A percentile compares a stretch with the other conserved stretches of the same genome.
These are phyloP conservation scores for Coregonus ussuriensis DNA, from an alignment of 2,797 vertebrate genomes.

Conservation along the genomic window DNA sequence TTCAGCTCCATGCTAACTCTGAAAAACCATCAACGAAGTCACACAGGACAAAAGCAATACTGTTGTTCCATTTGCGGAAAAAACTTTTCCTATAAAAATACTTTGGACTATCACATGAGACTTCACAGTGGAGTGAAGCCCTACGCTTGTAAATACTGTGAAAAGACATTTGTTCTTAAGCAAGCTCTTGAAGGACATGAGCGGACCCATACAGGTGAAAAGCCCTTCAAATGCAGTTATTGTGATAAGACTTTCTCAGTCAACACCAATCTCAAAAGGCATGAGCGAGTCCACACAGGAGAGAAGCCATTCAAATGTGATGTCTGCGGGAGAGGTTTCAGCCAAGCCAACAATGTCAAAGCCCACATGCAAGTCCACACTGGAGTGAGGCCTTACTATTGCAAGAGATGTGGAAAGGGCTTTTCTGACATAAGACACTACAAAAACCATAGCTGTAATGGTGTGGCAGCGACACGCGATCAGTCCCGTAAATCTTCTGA, in stretches of 20 bases:
- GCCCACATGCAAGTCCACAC: background rate
- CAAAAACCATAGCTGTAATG: background rate
- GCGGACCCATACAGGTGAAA: background rate
- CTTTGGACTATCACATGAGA: conserved; percentile 67
- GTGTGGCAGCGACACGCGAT: background rate
- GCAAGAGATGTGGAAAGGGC: background rate
- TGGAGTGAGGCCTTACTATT: background rate
- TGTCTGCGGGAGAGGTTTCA: background rate
- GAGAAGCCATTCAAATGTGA: background rate
- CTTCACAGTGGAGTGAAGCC: conserved; percentile 70
- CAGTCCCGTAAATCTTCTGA: background rate
- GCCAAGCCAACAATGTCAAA: background rate
- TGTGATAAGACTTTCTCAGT: background rate
- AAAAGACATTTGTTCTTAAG: background rate
- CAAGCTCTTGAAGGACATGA: background rate
- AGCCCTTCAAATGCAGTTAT: background rate
- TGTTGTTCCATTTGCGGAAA: background rate
- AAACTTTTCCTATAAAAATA: conserved; percentile 71
- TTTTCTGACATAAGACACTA: conserved; percentile 1
- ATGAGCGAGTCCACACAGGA: conserved; percentile 1
- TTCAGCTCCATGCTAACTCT: conserved; percentile 15
- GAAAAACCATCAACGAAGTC: background rate
- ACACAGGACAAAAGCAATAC: background rate
- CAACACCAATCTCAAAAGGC: background rate
- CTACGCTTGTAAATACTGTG: conserved; percentile 32